Conservation (phyloP, 2,888 invertebrate genomes). For the Cephus nigrinus region DNA sequence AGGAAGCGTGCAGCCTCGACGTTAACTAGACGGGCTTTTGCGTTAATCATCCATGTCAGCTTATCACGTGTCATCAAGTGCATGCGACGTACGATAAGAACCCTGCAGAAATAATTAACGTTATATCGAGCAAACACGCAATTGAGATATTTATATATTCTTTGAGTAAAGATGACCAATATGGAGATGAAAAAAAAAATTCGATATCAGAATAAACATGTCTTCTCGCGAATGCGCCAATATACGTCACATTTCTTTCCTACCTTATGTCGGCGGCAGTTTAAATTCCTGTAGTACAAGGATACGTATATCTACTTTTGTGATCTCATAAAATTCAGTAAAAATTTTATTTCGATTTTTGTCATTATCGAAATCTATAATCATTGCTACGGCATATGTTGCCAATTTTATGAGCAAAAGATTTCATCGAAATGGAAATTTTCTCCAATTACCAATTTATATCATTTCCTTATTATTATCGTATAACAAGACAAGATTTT, state of each 20-base stretch:
- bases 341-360: neutral
- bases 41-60: conserved; percentile 30
- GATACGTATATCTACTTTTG: neutral
- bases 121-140: conserved; percentile 22
- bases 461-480: neutral
- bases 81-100: conserved; percentile 20
- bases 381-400: too few species aligned
- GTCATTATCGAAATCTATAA: neutral
- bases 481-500: neutral
- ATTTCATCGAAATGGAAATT: neutral
- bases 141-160: neutral
- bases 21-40: conserved; percentile 27
- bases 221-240: neutral
- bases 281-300: neutral
- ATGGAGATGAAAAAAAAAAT: neutral
- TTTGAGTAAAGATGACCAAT: neutral
- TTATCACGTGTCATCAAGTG: conserved; percentile 26
- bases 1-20: conserved; percentile 30
- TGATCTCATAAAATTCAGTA: neutral
- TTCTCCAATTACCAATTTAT: neutral
- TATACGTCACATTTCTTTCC: neutral
- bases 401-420: too few species aligned
- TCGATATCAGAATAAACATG: neutral
- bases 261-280: neutral
- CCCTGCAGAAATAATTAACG: conserved; percentile 28